Percentiles rank a stretch among this genome's conserved stretches.
phyloP scores from a whole-genome alignment of 2,888 invertebrate genomes.

The Pachydiplax longipennis region DNA sequence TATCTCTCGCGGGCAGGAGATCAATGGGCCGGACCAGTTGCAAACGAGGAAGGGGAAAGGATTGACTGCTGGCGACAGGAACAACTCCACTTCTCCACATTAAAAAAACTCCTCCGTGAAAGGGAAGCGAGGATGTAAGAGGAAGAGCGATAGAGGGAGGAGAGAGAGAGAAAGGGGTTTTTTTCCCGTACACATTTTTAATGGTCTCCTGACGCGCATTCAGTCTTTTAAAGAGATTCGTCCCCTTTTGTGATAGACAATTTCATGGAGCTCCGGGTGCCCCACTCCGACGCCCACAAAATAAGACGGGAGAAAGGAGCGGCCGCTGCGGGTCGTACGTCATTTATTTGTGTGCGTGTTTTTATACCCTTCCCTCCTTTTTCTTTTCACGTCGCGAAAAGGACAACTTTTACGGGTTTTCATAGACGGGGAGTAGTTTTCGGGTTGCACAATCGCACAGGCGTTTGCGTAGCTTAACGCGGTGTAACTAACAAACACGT shows the following conservation, averaged over 20 bases:
- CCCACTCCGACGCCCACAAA: conserved; percentile 39
- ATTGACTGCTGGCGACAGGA: neutral
- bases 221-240: conserved; percentile 37
- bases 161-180: neutral
- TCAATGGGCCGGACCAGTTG: conserved; percentile 43
- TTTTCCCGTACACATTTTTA: conserved; percentile 41
- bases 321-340: conserved; percentile 26
- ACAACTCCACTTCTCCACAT: neutral
- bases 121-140: conserved; percentile 34
- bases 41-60: neutral
- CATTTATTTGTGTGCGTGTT: conserved; percentile 43
- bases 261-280: conserved; percentile 21
- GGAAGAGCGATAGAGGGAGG: conserved; percentile 7
- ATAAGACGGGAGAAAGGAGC: conserved; percentile 30
- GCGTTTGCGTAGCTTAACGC: conserved; percentile 21
- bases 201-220: conserved; percentile 37
- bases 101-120: conserved; percentile 41
- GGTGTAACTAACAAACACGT: conserved; percentile 32
- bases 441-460: conserved; percentile 28
- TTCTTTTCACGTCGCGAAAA: neutral
- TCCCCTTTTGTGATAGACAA: conserved; percentile 40
- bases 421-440: conserved; percentile 1
- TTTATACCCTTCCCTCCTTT: neutral
- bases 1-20: neutral
- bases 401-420: conserved; percentile 42